Evolutionary conservation across 1,140 invertebrate genomes (phyloP).

Genomic region (Hydropsyche tenuis): DNA sequence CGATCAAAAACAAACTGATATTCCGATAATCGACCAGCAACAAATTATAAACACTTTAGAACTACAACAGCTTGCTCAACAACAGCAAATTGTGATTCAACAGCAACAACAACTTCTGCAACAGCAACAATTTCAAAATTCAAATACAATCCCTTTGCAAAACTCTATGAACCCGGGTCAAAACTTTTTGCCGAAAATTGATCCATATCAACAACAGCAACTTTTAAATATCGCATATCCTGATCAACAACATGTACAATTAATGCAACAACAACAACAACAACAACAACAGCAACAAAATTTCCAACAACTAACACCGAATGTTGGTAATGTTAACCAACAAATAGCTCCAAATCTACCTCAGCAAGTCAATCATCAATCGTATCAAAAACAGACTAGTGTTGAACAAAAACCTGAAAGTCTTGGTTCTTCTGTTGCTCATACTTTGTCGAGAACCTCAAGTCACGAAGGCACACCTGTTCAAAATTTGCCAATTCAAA

Average conservation of each 20-base stretch:
- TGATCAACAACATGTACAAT: slow-evolving; percentile 48
- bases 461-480: slow-evolving; percentile 63
- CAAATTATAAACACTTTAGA: slow-evolving; percentile 49
- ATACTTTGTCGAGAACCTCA: slow-evolving; percentile 51
- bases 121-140: slow-evolving; percentile 61
- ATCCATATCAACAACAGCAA: slow-evolving; percentile 47
- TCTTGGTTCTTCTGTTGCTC: slow-evolving; percentile 41
- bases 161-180: slow-evolving; percentile 29
- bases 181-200: slow-evolving; percentile 39
- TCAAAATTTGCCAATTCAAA: slow-evolving; percentile 55
- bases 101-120: slow-evolving; percentile 64
- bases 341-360: slow-evolving; percentile 31
- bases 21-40: slow-evolving; percentile 47
- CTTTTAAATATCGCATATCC: slow-evolving; percentile 45
- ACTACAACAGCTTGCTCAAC: slow-evolving; percentile 48
- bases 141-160: slow-evolving; percentile 48
- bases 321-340: background rate
- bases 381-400: slow-evolving; percentile 51
- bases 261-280: slow-evolving; percentile 51
- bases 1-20: slow-evolving; percentile 43
- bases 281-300: slow-evolving; percentile 52
- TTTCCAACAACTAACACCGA: slow-evolving; percentile 15
- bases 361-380: slow-evolving; percentile 55
- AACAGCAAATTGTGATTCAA: slow-evolving; percentile 53
- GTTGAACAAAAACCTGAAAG: slow-evolving; percentile 38